Percentiles rank a stretch among this genome's conserved stretches.
Conservation (phyloP, 2,888 invertebrate species). For the Amblyjoppa proteus region DNA sequence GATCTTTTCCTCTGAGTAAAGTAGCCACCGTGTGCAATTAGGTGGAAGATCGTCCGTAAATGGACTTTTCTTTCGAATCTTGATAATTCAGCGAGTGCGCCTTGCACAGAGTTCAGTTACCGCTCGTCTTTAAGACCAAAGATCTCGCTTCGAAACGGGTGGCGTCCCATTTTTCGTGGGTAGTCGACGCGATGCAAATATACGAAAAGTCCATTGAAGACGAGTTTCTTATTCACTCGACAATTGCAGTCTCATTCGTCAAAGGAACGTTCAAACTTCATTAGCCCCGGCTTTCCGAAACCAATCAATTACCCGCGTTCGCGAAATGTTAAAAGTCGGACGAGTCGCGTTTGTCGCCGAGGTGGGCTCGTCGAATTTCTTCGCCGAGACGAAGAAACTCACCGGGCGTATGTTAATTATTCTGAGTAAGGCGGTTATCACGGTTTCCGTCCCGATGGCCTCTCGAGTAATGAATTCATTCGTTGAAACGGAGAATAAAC, state of each 20-base stretch:
- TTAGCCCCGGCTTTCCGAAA: not conserved
- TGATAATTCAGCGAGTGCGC: too few relatives aligned
- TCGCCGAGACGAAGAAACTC: conserved; percentile 1
- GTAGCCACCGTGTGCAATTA: too few relatives aligned
- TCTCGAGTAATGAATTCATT: conserved; percentile 27
- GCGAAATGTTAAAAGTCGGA: not conserved
- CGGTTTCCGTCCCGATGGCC: not conserved
- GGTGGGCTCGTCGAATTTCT: not conserved
- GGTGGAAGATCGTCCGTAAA: too few relatives aligned
- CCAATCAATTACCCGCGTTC: not conserved
- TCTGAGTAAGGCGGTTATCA: not conserved
- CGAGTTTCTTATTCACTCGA: not conserved
- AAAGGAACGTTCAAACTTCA: not conserved
- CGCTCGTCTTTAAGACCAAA: too few relatives aligned
- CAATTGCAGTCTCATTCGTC: not conserved
- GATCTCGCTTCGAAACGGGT: too few relatives aligned
- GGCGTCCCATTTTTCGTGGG: too few relatives aligned
- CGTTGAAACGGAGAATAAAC: not conserved
- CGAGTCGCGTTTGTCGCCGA: not conserved
- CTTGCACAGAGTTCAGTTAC: too few relatives aligned
- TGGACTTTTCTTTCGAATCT: too few relatives aligned
- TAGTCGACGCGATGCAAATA: not conserved
- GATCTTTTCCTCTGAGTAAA: too few relatives aligned
- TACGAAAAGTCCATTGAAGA: not conserved
- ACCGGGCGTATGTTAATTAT: conserved; percentile 32